phyloP scores from a whole-genome alignment of 2,888 invertebrate genomes.

The Sabatieria punctata region DNA sequence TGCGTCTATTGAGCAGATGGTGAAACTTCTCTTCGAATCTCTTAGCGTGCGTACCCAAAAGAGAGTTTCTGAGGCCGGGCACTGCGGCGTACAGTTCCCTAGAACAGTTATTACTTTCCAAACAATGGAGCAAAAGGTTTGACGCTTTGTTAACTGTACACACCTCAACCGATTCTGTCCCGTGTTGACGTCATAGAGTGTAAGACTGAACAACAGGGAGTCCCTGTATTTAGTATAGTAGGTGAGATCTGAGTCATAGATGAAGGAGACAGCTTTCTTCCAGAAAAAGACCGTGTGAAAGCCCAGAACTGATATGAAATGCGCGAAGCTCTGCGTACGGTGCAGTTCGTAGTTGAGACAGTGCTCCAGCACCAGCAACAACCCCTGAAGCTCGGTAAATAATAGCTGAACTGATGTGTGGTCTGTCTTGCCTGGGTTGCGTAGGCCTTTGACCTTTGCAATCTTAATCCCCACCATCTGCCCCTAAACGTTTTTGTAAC shows the following conservation, averaged over 20 bases:
- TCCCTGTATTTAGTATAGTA: constrained; percentile 20
- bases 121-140: no score
- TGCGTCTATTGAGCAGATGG: constrained; percentile 3
- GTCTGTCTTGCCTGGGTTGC: no score
- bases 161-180: constrained; percentile 19
- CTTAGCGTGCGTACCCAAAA: constrained; percentile 23
- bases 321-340: constrained; percentile 15
- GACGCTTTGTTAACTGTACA: no score
- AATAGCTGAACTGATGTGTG: no score
- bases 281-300: constrained; percentile 23
- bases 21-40: constrained; percentile 17
- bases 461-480: no score
- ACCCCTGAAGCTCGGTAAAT: no score
- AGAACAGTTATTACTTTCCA: no score
- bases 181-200: constrained; percentile 22
- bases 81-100: constrained; percentile 25
- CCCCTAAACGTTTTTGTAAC: no score
- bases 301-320: constrained; percentile 17
- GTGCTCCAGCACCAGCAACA: constrained; percentile 19
- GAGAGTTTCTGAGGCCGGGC: constrained; percentile 21
- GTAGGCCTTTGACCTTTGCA: no score
- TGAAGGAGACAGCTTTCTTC: constrained; percentile 17
- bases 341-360: constrained; percentile 16
- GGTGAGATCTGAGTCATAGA: constrained; percentile 22
- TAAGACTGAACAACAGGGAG: constrained; percentile 19